These are phyloP conservation scores for Drosophila aldrichi DNA, from an alignment of 2,888 invertebrate genomes.

Conservation along the genomic window DNA sequence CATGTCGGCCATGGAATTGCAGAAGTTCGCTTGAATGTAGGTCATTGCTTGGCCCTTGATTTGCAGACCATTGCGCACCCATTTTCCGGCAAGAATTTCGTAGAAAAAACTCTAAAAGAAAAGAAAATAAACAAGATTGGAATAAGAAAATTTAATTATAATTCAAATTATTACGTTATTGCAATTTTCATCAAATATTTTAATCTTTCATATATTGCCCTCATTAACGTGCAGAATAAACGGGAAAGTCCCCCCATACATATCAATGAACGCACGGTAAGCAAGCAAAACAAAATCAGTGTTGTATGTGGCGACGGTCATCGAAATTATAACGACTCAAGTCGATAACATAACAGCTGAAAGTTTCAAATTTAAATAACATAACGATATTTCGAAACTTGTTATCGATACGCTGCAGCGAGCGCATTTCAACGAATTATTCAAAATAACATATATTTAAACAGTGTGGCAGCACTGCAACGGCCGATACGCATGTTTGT, in stretches of 20 bases:
- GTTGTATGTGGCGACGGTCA: background rate
- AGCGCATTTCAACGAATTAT: background rate
- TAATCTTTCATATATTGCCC: background rate
- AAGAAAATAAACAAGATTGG: constrained; percentile 38
- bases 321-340: background rate
- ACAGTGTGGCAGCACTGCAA: constrained; percentile 37
- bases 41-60: constrained; percentile 99
- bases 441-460: background rate
- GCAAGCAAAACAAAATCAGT: background rate
- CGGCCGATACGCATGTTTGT: background rate
- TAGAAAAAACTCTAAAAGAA: constrained; percentile 94
- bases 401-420: background rate
- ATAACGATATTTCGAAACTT: background rate
- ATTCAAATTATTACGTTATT: background rate
- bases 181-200: background rate
- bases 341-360: background rate
- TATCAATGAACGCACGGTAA: background rate
- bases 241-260: background rate
- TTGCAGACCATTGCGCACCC: constrained; percentile 98
- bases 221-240: background rate
- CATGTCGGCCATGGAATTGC: constrained; percentile 99
- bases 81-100: constrained; percentile 96
- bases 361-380: background rate
- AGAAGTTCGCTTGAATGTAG: constrained; percentile 99
- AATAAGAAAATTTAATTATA: background rate